Conservation (phyloP, 2,797 vertebrate species). For the Euphonia xanthogaster region DNA sequence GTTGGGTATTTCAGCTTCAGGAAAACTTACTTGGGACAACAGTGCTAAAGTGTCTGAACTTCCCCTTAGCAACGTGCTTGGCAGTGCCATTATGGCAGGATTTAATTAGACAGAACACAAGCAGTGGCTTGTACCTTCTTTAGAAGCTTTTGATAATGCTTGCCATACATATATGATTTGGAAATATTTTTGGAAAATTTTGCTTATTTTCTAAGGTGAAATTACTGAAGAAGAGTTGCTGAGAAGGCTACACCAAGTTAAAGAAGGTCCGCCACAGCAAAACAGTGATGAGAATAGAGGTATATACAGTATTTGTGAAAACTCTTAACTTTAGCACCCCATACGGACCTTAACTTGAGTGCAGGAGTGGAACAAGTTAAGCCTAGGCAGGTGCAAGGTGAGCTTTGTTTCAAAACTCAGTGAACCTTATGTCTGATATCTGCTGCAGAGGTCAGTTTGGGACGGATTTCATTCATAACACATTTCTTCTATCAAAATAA, state of each 20-base stretch:
- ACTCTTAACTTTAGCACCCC: conserved; percentile 53
- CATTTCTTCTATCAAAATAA: background rate
- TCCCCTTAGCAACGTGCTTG: background rate
- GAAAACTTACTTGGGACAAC: background rate
- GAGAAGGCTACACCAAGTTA: conserved; percentile 94
- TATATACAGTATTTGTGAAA: conserved; percentile 73
- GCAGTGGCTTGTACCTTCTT: conserved; percentile 41
- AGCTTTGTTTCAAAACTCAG: conserved; percentile 33
- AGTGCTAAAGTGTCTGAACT: background rate
- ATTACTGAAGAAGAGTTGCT: conserved; percentile 95
- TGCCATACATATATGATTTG: conserved; percentile 51
- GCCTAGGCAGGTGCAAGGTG: conserved; percentile 64
- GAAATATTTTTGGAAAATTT: conserved; percentile 65
- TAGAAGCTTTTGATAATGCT: conserved; percentile 45
- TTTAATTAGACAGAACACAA: background rate
- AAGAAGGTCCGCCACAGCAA: conserved; percentile 89
- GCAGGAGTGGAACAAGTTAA: conserved; percentile 62
- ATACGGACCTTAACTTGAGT: conserved; percentile 54
- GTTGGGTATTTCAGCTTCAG: background rate
- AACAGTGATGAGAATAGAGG: conserved; percentile 86
- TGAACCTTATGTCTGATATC: conserved; percentile 2
- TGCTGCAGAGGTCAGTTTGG: conserved; percentile 36
- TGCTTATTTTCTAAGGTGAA: conserved; percentile 85
- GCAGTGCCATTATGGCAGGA: background rate
- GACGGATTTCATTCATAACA: background rate